Conservation (phyloP, 2,797 vertebrate species). For the Anniella stebbinsi region DNA sequence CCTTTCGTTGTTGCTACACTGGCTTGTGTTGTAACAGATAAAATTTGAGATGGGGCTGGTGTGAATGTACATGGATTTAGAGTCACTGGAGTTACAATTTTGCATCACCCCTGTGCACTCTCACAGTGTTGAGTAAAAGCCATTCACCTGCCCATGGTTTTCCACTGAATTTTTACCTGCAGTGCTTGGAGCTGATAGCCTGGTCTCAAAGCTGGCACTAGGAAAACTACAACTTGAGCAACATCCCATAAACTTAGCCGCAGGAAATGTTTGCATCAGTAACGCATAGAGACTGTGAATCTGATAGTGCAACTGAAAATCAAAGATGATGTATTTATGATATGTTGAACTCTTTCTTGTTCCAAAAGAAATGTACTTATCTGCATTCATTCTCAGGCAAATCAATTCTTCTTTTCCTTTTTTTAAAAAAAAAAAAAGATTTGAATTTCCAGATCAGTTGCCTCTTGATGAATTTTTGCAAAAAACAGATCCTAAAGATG, state of each 20-base stretch:
- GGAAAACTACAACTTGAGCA: not conserved
- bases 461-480: conserved; percentile 98
- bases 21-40: not conserved
- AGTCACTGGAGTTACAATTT: no score
- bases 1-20: not conserved
- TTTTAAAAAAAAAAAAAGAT: conserved; percentile 77
- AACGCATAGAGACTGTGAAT: no score
- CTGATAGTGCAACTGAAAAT: not conserved
- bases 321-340: not conserved
- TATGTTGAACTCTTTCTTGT: not conserved
- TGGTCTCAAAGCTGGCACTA: not conserved
- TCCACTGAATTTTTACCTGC: not conserved
- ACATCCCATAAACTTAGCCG: not conserved
- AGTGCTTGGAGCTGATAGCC: no score
- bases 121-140: not conserved
- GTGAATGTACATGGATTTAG: not conserved
- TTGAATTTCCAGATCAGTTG: conserved; percentile 98
- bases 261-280: not conserved
- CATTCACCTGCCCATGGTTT: not conserved
- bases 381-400: not conserved
- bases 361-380: not conserved
- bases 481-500: conserved; percentile 97
- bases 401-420: conserved; percentile 34
- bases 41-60: not conserved
- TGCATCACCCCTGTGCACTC: no score